These are phyloP conservation scores for Yponomeuta plumbellus DNA, from an alignment of 2,888 invertebrate genomes.

Conservation along the genomic window DNA sequence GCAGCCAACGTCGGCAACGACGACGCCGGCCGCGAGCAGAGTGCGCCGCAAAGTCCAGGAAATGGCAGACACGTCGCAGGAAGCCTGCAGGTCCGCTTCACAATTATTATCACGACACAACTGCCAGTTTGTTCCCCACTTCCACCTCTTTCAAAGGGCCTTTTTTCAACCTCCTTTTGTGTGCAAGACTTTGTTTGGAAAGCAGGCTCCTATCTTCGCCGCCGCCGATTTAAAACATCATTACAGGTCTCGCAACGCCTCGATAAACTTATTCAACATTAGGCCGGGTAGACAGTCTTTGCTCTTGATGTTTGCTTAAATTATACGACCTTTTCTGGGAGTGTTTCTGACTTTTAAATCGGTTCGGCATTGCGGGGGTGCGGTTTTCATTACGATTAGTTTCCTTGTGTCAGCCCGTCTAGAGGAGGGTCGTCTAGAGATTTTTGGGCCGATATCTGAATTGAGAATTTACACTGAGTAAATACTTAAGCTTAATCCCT, in stretches of 20 bases:
- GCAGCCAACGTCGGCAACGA: constrained; percentile 64
- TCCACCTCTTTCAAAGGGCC: constrained; percentile 12
- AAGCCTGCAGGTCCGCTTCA: constrained; percentile 56
- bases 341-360: neutral
- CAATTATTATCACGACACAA: constrained; percentile 27
- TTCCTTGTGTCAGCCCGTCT: neutral
- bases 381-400: neutral
- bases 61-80: constrained; percentile 44
- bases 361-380: neutral
- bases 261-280: constrained; percentile 15
- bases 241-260: constrained; percentile 7
- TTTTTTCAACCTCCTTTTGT: constrained; percentile 9
- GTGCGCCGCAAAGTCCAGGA: constrained; percentile 49
- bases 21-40: constrained; percentile 57
- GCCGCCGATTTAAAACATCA: constrained; percentile 11
- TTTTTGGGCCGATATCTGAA: no score
- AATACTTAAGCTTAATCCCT: no score
- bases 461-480: no score
- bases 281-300: neutral
- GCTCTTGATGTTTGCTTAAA: constrained; percentile 9
- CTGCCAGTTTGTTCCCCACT: constrained; percentile 14
- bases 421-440: neutral
- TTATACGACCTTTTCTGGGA: constrained; percentile 12
- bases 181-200: constrained; percentile 6
- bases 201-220: constrained; percentile 9